Evolutionary conservation across 2,113 vertebrate species (phyloP).

Genomic region (Craseonycteris thonglongyai): DNA sequence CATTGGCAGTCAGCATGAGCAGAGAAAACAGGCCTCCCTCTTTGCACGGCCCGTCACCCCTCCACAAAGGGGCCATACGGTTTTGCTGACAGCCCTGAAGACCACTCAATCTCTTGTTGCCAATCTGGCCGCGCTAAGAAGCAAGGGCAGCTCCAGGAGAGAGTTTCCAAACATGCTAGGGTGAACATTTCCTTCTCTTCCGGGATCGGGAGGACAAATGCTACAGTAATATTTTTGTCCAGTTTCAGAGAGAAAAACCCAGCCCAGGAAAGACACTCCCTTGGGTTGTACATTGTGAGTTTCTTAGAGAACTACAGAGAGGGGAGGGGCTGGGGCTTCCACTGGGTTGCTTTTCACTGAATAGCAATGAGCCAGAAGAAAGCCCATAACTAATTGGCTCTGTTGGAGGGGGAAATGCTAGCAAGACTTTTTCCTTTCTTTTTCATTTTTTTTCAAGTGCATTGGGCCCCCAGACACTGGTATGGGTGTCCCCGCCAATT

Average conservation of each 20-base stretch:
- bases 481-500: neutral
- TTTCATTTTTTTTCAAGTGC: neutral
- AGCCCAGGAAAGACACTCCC: neutral
- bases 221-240: neutral
- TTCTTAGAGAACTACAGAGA: neutral
- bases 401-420: neutral
- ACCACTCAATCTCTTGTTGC: neutral
- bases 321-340: neutral
- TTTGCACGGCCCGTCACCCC: neutral
- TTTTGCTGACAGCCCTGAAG: neutral
- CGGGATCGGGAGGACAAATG: neutral
- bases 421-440: neutral
- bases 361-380: neutral
- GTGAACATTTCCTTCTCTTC: neutral
- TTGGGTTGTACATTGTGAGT: neutral
- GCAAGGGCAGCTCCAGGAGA: neutral
- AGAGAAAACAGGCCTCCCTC: neutral
- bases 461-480: neutral
- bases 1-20: neutral
- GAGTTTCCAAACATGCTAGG: neutral
- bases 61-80: neutral
- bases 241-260: neutral
- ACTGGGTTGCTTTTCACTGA: slow-evolving; percentile 18
- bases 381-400: slow-evolving; percentile 31
- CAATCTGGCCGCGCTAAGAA: neutral